These are phyloP conservation scores for Anthrax anthrax DNA, from an alignment of 2,888 invertebrate species.

Conservation along the genomic window DNA sequence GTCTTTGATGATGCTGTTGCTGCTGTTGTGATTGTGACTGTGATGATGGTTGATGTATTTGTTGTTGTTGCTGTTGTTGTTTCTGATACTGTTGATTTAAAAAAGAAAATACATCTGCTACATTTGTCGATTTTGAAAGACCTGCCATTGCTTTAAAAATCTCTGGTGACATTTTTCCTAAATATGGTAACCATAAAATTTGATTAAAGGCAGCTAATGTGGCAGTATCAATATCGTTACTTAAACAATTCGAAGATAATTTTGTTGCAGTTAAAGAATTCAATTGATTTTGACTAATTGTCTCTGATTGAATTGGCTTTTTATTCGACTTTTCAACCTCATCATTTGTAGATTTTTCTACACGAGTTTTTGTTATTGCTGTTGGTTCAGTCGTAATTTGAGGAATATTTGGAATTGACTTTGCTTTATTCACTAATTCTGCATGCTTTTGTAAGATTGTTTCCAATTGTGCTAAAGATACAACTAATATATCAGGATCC, in stretches of 20 bases:
- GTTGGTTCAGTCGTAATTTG: slow-evolving; percentile 16
- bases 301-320: slow-evolving; percentile 12
- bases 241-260: slow-evolving; percentile 26
- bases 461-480: slow-evolving; percentile 60
- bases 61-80: slow-evolving; percentile 13
- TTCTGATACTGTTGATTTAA: slow-evolving; percentile 11
- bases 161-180: slow-evolving; percentile 35
- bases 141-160: slow-evolving; percentile 34
- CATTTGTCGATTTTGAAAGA: slow-evolving; percentile 15
- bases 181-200: slow-evolving; percentile 60
- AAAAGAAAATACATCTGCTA: slow-evolving; percentile 2
- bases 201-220: slow-evolving; percentile 55
- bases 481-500: slow-evolving; percentile 64
- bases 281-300: slow-evolving; percentile 7
- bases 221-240: slow-evolving; percentile 53
- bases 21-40: slow-evolving; percentile 12
- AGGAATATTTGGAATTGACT: slow-evolving; percentile 11
- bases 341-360: slow-evolving; percentile 15
- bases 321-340: slow-evolving; percentile 14
- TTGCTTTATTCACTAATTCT: slow-evolving; percentile 18
- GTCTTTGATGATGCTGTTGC: slow-evolving; percentile 10
- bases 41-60: slow-evolving; percentile 9
- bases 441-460: slow-evolving; percentile 43
- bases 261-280: slow-evolving; percentile 10
- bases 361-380: slow-evolving; percentile 11